phyloP scores from a whole-genome alignment of 2,797 vertebrate species.

The Schizothorax lantsangensis region DNA sequence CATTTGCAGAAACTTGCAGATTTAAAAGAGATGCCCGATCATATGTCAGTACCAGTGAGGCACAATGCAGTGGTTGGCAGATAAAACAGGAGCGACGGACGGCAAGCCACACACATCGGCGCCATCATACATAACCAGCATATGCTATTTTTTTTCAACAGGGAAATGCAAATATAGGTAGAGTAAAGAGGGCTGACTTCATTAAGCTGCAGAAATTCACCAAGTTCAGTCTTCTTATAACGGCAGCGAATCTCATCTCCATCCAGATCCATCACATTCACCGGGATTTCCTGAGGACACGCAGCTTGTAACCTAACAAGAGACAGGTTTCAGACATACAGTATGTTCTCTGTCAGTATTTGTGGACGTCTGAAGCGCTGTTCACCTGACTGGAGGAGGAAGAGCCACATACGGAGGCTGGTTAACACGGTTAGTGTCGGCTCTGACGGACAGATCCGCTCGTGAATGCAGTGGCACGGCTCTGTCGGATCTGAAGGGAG shows the following conservation, averaged over 20 bases:
- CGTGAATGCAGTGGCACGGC: conserved; percentile 65
- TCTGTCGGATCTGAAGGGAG: conserved; percentile 53
- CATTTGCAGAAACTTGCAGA: too few relatives aligned
- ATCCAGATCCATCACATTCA: conserved; percentile 74
- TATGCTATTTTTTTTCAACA: too few relatives aligned
- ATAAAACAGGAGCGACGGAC: too few relatives aligned
- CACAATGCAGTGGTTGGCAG: too few relatives aligned
- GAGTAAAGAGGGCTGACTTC: conserved; percentile 63
- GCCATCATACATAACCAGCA: too few relatives aligned
- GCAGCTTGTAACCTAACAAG: conserved; percentile 65
- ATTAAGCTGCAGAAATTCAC: conserved; percentile 72
- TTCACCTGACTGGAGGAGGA: conserved; percentile 76
- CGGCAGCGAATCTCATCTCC: conserved; percentile 74
- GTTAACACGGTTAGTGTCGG: conserved; percentile 72
- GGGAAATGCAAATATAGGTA: neutral
- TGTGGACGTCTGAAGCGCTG: too few relatives aligned
- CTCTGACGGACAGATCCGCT: conserved; percentile 62
- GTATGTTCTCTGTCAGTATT: neutral
- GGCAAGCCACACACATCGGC: too few relatives aligned
- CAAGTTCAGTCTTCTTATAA: conserved; percentile 61
- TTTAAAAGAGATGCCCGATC: too few relatives aligned
- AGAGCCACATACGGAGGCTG: conserved; percentile 70
- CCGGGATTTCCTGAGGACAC: conserved; percentile 66
- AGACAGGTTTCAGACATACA: neutral
- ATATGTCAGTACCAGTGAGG: too few relatives aligned